Percentiles rank a stretch among this genome's conserved stretches.
Conservation (phyloP, 1,140 invertebrate species). For the Orius insidiosus region DNA sequence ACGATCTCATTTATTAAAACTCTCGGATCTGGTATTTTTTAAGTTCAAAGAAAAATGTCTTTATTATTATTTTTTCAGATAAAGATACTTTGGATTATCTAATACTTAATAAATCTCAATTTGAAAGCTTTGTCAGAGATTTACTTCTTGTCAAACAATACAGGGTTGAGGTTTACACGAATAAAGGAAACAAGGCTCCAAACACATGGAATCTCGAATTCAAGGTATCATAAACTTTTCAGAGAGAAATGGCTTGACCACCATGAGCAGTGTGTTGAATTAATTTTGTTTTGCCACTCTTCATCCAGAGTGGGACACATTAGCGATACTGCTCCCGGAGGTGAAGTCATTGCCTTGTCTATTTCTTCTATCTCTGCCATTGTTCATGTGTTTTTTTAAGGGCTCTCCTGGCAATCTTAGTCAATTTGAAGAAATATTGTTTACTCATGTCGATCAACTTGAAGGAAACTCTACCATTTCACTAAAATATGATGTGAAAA, state of each 20-base stretch:
- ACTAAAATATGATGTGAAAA: conserved; percentile 47
- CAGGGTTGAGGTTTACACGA: conserved; percentile 71
- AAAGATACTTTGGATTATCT: conserved; percentile 55
- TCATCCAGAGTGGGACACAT: too few species aligned
- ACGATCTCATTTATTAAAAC: conserved; percentile 60
- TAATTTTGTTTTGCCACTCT: not conserved
- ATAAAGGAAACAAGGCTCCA: conserved; percentile 35
- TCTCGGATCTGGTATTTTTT: conserved; percentile 40
- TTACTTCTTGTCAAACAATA: conserved; percentile 73
- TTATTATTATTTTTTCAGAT: conserved; percentile 25
- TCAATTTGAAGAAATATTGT: conserved; percentile 80
- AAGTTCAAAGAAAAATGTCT: conserved; percentile 13
- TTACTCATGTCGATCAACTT: conserved; percentile 43
- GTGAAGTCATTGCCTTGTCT: not conserved
- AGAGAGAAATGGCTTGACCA: too few species aligned
- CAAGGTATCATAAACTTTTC: conserved; percentile 28
- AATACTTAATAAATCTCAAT: conserved; percentile 61
- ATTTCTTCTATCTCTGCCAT: not conserved
- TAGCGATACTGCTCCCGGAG: too few species aligned
- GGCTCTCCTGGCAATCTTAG: conserved; percentile 80
- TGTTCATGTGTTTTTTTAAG: conserved; percentile 22
- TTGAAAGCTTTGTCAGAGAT: conserved; percentile 67
- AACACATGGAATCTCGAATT: conserved; percentile 54
- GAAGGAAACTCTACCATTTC: conserved; percentile 55
- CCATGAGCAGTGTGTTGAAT: too few species aligned